Evolutionary conservation across 1,140 invertebrate genomes (phyloP).

Genomic region (Amyelois transitella): DNA sequence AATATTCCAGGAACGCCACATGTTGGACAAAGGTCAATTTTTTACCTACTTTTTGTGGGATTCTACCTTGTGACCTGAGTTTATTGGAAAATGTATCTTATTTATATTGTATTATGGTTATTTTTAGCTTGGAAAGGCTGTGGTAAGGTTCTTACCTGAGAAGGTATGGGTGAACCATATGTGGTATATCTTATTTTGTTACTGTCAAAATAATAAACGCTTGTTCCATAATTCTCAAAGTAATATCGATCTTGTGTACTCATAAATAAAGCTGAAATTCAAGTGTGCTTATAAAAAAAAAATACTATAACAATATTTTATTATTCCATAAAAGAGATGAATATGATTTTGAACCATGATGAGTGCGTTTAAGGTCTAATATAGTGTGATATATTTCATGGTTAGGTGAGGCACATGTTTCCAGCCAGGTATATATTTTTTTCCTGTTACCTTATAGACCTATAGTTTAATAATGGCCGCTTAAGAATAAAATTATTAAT

Average conservation of each 20-base stretch:
- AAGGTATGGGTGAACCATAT: slow-evolving; percentile 20
- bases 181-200: slow-evolving; percentile 9
- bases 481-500: too few species aligned
- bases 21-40: slow-evolving; percentile 29
- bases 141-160: slow-evolving; percentile 14
- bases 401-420: not conserved
- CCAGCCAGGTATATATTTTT: not conserved
- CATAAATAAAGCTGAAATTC: not conserved
- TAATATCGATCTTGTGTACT: not conserved
- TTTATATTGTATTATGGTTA: slow-evolving; percentile 1
- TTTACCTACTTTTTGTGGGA: slow-evolving; percentile 21
- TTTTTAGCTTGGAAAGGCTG: not conserved
- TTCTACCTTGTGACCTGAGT: not conserved
- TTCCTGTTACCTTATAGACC: not conserved
- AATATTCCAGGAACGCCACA: slow-evolving; percentile 25
- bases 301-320: not conserved
- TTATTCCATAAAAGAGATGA: not conserved
- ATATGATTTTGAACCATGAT: not conserved
- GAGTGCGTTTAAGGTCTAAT: not conserved
- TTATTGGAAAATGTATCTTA: slow-evolving; percentile 8
- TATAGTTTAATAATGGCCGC: too few species aligned
- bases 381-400: not conserved
- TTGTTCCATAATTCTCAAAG: not conserved
- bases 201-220: slow-evolving; percentile 13
- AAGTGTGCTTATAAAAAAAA: not conserved